Conservation (phyloP, 2,113 vertebrate species). For the Eptesicus fuscus region DNA sequence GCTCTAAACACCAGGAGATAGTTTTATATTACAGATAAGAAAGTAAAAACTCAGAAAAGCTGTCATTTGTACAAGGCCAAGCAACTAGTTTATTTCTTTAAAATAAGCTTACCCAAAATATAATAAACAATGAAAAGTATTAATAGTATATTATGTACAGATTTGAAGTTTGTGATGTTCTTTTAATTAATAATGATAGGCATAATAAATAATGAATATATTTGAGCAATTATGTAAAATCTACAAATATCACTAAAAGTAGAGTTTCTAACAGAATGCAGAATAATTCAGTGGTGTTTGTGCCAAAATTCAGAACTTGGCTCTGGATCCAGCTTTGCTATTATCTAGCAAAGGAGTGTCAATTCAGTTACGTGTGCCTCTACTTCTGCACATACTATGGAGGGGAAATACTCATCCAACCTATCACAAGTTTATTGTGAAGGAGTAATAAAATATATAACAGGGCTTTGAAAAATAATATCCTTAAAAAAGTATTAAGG, state of each 20-base stretch:
- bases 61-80: neutral
- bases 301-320: neutral
- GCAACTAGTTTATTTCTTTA: neutral
- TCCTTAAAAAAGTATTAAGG: neutral
- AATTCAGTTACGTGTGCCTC: neutral
- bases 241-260: neutral
- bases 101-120: neutral
- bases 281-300: neutral
- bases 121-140: neutral
- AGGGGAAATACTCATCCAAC: neutral
- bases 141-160: neutral
- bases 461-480: neutral
- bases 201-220: neutral
- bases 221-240: neutral
- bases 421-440: neutral
- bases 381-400: neutral
- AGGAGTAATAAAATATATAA: constrained; percentile 2
- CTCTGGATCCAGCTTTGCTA: neutral
- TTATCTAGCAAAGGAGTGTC: neutral
- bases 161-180: neutral
- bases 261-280: neutral
- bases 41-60: neutral
- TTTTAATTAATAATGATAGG: neutral
- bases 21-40: neutral
- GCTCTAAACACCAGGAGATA: neutral